Percentiles rank a stretch among this genome's conserved stretches.
Conservation (phyloP, 2,113 vertebrate species). For the Aleadryas rufinucha region DNA sequence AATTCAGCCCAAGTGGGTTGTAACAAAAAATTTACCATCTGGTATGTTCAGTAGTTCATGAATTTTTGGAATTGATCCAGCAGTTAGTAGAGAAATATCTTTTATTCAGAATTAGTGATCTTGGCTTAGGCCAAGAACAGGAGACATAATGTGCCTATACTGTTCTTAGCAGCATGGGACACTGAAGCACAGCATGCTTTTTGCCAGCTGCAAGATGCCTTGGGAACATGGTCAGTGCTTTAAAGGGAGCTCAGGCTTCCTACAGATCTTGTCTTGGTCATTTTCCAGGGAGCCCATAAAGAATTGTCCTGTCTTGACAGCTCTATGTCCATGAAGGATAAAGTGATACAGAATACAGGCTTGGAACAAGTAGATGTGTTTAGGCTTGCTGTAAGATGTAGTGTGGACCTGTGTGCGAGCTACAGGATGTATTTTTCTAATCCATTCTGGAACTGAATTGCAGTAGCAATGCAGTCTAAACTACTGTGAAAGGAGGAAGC, state of each 20-base stretch:
- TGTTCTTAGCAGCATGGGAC: not conserved
- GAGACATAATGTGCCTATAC: not conserved
- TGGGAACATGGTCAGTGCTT: not conserved
- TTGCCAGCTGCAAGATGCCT: not conserved
- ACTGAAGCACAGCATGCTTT: not conserved
- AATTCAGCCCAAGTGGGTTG: not conserved
- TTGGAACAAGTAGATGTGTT: not conserved
- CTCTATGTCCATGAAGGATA: not conserved
- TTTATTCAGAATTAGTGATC: not conserved
- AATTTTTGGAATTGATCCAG: slow-evolving; percentile 11
- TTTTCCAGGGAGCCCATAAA: not conserved
- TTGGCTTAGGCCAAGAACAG: not conserved
- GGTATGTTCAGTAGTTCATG: slow-evolving; percentile 8
- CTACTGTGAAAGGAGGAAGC: not conserved
- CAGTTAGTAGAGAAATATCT: not conserved
- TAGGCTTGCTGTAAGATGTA: not conserved
- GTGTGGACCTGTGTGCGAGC: not conserved
- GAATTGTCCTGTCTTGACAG: not conserved
- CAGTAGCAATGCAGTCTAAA: not conserved
- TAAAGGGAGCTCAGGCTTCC: not conserved
- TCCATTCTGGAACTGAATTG: not conserved
- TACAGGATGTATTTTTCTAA: not conserved
- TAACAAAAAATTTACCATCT: slow-evolving; percentile 30
- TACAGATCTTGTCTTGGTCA: not conserved
- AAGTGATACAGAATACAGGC: not conserved